These are phyloP conservation scores for Thereva unica DNA, from an alignment of 2,888 invertebrate species.

Conservation along the genomic window DNA sequence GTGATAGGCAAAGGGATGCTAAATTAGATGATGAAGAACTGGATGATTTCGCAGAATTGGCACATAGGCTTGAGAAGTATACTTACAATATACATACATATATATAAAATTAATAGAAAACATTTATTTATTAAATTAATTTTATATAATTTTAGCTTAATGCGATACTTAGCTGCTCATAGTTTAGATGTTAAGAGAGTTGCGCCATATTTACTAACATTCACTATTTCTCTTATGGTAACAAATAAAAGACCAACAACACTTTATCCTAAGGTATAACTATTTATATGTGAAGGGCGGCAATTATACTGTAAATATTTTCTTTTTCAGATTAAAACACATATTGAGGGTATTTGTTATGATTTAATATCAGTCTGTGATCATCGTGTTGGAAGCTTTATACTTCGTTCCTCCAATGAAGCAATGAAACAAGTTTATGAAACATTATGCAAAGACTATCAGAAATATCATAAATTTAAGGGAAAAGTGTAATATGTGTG, in stretches of 20 bases:
- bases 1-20: conserved; percentile 50
- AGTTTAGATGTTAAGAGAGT: conserved; percentile 52
- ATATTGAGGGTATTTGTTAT: conserved; percentile 54
- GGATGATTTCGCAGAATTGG: conserved; percentile 51
- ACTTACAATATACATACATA: neutral
- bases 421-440: conserved; percentile 54
- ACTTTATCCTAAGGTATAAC: conserved; percentile 53
- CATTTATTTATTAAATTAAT: neutral
- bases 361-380: conserved; percentile 54
- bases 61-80: conserved; percentile 50
- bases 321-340: conserved; percentile 53
- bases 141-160: conserved; percentile 44
- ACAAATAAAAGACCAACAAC: conserved; percentile 54
- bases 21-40: conserved; percentile 49
- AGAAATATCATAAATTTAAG: conserved; percentile 56
- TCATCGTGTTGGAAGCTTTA: conserved; percentile 54
- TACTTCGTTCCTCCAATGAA: conserved; percentile 54
- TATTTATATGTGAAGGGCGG: neutral
- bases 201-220: conserved; percentile 54
- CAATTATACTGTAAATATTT: neutral
- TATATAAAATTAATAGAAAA: neutral
- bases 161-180: conserved; percentile 49
- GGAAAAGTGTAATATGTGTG: conserved; percentile 51
- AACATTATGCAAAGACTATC: conserved; percentile 52
- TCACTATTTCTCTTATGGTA: conserved; percentile 54